Evolutionary conservation across 2,888 invertebrate genomes (phyloP).

Genomic region (Lutraria lutraria): DNA sequence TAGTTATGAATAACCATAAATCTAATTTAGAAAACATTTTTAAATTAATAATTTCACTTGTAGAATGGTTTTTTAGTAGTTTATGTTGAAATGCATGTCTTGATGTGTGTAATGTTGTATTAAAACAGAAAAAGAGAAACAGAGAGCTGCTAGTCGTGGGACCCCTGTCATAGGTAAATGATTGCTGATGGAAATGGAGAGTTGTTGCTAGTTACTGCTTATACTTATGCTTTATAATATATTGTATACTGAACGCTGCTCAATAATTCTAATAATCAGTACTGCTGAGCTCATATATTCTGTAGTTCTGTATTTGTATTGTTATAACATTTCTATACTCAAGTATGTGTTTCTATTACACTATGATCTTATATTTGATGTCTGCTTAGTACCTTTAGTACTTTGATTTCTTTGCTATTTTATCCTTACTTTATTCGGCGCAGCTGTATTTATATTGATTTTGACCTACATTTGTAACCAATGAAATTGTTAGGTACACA

Average conservation of each 20-base stretch:
- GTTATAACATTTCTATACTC: neutral
- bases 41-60: neutral
- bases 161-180: constrained; percentile 69
- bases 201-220: constrained; percentile 31
- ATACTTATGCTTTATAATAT: constrained; percentile 21
- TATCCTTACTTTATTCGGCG: no score
- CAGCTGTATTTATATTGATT: no score
- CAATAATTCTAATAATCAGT: neutral
- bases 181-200: constrained; percentile 39
- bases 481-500: no score
- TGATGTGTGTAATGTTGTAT: constrained; percentile 35
- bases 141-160: constrained; percentile 54
- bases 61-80: neutral
- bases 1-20: neutral
- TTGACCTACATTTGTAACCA: no score
- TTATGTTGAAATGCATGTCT: neutral
- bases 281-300: neutral
- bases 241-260: neutral
- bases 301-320: neutral
- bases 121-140: constrained; percentile 57
- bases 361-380: neutral
- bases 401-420: no score
- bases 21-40: neutral
- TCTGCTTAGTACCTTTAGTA: neutral
- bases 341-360: neutral